Evolutionary conservation across 2,113 vertebrate genomes (phyloP).

Genomic region (Bos javanicus): DNA sequence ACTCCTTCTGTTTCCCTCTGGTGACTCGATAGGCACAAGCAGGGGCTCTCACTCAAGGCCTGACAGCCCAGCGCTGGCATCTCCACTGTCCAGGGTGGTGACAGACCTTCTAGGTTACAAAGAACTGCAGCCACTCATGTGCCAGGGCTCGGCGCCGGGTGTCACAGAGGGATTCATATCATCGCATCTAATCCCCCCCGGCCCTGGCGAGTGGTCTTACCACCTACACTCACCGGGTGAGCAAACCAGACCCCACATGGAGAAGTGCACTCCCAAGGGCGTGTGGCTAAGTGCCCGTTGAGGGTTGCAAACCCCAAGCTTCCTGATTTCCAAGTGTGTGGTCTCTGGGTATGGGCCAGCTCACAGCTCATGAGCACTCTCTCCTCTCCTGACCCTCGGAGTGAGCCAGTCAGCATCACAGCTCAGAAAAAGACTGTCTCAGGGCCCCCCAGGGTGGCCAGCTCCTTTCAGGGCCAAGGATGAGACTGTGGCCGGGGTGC

Average conservation of each 20-base stretch:
- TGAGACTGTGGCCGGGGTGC: neutral
- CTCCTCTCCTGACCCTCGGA: neutral
- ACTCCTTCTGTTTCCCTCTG: neutral
- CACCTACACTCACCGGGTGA: neutral
- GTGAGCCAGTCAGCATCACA: neutral
- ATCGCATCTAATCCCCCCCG: neutral
- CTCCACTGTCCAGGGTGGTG: neutral
- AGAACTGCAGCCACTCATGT: fast-evolving
- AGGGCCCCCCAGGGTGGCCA: fast-evolving
- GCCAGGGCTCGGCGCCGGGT: neutral
- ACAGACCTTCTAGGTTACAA: too few species aligned
- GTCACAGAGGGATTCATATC: fast-evolving
- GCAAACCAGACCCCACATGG: neutral
- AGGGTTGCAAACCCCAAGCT: neutral
- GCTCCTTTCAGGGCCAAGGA: neutral
- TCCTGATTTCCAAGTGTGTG: neutral
- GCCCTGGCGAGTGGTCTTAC: neutral
- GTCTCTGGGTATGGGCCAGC: neutral
- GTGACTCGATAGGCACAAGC: neutral
- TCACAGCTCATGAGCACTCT: neutral
- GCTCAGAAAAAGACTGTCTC: neutral
- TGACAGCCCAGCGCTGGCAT: neutral
- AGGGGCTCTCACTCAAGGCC: neutral
- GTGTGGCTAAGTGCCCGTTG: fast-evolving
- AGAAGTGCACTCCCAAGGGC: neutral